These are phyloP conservation scores for Agrenia bidenticulata DNA, from an alignment of 2,888 invertebrate species.

Conservation along the genomic window DNA sequence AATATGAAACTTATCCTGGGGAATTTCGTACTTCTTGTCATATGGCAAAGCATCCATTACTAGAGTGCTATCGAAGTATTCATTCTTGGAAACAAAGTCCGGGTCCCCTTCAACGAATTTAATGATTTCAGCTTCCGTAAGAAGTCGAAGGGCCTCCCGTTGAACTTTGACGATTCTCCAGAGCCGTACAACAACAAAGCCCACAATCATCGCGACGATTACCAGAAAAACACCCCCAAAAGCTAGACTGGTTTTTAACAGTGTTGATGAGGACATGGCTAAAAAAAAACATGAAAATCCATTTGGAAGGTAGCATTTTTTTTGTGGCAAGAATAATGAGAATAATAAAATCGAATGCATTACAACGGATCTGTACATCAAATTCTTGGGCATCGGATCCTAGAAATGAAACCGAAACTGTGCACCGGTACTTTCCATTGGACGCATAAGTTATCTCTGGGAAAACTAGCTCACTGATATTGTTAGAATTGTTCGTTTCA, in stretches of 20 bases:
- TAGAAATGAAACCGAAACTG: constrained; percentile 1
- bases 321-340: too few relatives aligned
- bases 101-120: constrained; percentile 29
- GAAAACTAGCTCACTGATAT: not conserved
- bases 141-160: constrained; percentile 14
- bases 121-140: constrained; percentile 28
- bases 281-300: constrained; percentile 6
- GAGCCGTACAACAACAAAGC: constrained; percentile 11
- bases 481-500: too few relatives aligned
- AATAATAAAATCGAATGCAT: not conserved
- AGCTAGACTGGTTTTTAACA: not conserved
- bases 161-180: constrained; percentile 15
- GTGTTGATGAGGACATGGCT: not conserved
- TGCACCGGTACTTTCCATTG: constrained; percentile 21
- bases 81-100: not conserved
- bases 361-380: not conserved
- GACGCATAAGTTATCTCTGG: constrained; percentile 20
- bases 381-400: constrained; percentile 18
- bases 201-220: not conserved
- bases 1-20: constrained; percentile 9
- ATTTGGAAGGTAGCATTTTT: too few relatives aligned
- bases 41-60: constrained; percentile 28
- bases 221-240: not conserved
- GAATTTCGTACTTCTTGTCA: constrained; percentile 30
- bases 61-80: constrained; percentile 1